These are phyloP conservation scores for Limnephilus rhombicus DNA, from an alignment of 2,888 invertebrate species.

Conservation along the genomic window DNA sequence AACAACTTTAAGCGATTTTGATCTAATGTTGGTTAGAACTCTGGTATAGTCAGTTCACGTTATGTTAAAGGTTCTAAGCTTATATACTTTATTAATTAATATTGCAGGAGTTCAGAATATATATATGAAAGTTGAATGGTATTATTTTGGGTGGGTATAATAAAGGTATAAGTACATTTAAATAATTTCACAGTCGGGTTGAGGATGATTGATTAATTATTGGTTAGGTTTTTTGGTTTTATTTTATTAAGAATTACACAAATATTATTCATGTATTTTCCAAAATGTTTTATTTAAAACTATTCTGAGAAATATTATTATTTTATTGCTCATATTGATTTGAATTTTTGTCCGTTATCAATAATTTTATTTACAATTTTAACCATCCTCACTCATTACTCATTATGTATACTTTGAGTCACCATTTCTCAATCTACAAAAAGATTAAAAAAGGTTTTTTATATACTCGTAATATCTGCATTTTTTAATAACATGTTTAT, in stretches of 20 bases:
- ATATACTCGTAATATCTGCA: too few species aligned
- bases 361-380: not conserved
- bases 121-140: not conserved
- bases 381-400: not conserved
- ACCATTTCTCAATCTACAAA: not conserved
- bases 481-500: not conserved
- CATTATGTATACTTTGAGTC: not conserved
- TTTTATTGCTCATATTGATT: not conserved
- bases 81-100: slow-evolving; percentile 32
- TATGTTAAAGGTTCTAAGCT: slow-evolving; percentile 16
- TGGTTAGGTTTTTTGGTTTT: not conserved
- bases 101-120: slow-evolving; percentile 32
- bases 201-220: slow-evolving; percentile 24
- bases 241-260: not conserved
- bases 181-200: slow-evolving; percentile 38
- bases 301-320: not conserved
- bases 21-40: not conserved
- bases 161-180: not conserved
- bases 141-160: not conserved
- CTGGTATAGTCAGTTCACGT: not conserved
- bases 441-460: too few species aligned
- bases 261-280: not conserved
- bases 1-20: not conserved
- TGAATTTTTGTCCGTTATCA: not conserved
- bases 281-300: slow-evolving; percentile 12